A percentile compares a stretch with the other conserved stretches of the same genome.
These are phyloP conservation scores for Hyperopisus bebe DNA, from an alignment of 2,113 vertebrate genomes.

Conservation along the genomic window DNA sequence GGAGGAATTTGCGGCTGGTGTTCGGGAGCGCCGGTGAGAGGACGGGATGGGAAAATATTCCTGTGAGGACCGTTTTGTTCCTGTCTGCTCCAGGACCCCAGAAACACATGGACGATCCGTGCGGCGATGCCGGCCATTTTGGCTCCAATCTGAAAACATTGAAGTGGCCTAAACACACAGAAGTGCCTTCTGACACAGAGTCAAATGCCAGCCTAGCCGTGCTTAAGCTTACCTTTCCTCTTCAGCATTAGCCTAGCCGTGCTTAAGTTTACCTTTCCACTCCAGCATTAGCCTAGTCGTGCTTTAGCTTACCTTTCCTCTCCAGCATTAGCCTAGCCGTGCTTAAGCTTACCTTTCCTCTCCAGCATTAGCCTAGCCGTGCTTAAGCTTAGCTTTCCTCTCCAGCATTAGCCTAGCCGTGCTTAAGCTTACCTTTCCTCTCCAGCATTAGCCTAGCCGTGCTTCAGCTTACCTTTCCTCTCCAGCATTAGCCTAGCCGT, in stretches of 20 bases:
- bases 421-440: not conserved
- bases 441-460: not conserved
- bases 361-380: not conserved
- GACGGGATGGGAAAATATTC: slow-evolving; percentile 52
- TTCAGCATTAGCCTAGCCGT: not conserved
- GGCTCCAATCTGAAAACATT: not conserved
- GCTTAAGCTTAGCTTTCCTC: not conserved
- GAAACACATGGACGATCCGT: not conserved
- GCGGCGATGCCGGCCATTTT: not conserved
- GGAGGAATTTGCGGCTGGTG: slow-evolving; percentile 58
- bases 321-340: not conserved
- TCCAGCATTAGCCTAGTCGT: not conserved
- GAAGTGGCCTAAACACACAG: no score
- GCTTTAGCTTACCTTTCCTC: not conserved
- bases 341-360: not conserved
- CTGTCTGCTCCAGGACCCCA: slow-evolving; percentile 17
- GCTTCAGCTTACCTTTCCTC: not conserved
- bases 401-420: not conserved
- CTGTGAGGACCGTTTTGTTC: slow-evolving; percentile 48
- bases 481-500: not conserved
- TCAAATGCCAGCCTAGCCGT: no score
- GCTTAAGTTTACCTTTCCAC: not conserved
- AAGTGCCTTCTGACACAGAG: not conserved
- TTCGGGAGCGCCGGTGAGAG: slow-evolving; percentile 42
- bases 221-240: not conserved